Base-by-base conservation (phyloP, 2,888 invertebrate species). In the Leptinotarsa juncta region DNA sequence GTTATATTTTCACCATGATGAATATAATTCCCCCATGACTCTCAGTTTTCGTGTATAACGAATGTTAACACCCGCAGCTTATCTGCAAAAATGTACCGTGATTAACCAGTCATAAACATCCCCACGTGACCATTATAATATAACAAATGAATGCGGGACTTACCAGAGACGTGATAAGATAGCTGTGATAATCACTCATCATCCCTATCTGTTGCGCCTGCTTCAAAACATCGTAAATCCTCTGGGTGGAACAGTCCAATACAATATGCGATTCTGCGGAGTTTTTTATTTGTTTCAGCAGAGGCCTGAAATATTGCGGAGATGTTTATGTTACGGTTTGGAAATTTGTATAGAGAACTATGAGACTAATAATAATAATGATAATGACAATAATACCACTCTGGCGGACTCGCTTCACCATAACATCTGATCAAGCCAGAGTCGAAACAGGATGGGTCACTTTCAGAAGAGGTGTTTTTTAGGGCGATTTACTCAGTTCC, bases 101-200 rank as follows among this genome's bases (percentile, higher is more conserved):
- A 26, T 62, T n/a, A n/a, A 32, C 32, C 20, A n/a, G 32, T 26
- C 26, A 55, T 73, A 73, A 66, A 32, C 65, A 20, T 55, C 32
- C 26, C 66, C 55, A 55, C 20, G 69, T 62, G 73, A 73, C 16
- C 66, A 67, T 73, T 73, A 67, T 70, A 66, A 26, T 42, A 53
- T 57, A 53, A 60, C 57, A 53, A 32, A 57, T 67, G 51, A 73
- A 50, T 67, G 20, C 62, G 66, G 81, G 76, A 87, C 91, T 91
- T 90, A 96, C 96, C 90, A 98, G 88, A 3, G 97, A 96, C 1
- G 97, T 97, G 81, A 97, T 94, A 83, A 98, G 92, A 86, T 96
- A 98, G 88, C 96, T 96, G 88, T 97, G 97, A 86, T 97, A 95
- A 86, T 96, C 96, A 79, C 96, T 97, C 95, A 98, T 97, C 96